Evolutionary conservation across 2,113 vertebrate species (phyloP), one percentile per base, ranked within the genome.

Genomic region (Lethenteron reissneri): DNA sequence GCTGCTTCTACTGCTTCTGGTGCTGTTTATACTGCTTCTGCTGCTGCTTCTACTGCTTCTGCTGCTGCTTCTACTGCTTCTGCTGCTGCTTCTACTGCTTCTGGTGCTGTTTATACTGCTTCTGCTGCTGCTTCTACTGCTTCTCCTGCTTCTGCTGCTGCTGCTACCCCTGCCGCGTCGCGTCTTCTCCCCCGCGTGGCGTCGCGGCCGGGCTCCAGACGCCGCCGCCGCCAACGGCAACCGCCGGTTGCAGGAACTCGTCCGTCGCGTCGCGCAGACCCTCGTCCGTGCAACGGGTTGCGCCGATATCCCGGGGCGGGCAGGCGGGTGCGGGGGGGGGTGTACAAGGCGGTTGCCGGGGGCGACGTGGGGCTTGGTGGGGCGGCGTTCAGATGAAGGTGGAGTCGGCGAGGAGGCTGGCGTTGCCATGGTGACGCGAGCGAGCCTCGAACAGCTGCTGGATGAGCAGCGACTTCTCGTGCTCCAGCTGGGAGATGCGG

Each of bases 361-460:
- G 57, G 9, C 17, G 25, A 21, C 56, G 3, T 5, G 14, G 41
- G 19, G 25, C 70, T n/a, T 3, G 70, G 17, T 12, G 3, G 58
- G 12, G 19, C 9, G 3, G 4, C 10, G 15, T 9, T 78, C 78
- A 84, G 79, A 91, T 92, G 78, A 97, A 96, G 57, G 94, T 97
- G 73, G 92, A 92, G 76, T 97, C 92, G 5, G 41, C 41, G 41
- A 41, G 41, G 79, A 83, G 81, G 77, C 83, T 89, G 0, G 75
- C 76, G 9, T 92, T 89, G 1, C 84, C 85, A 58, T 78, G 78
- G 70, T 73, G 83, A 57, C 72, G 81, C 11, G 92, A 86, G 0
- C 83, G 85, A 8, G 88, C 90, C 76, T 95, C 89, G 1, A 97
- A 97, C 19, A 97, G 84, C 81, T 97, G 94, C 76, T 95, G 94